These are phyloP conservation scores for Mystacornis crossleyi DNA, from an alignment of 2,113 vertebrate genomes.

Conservation along the genomic window DNA sequence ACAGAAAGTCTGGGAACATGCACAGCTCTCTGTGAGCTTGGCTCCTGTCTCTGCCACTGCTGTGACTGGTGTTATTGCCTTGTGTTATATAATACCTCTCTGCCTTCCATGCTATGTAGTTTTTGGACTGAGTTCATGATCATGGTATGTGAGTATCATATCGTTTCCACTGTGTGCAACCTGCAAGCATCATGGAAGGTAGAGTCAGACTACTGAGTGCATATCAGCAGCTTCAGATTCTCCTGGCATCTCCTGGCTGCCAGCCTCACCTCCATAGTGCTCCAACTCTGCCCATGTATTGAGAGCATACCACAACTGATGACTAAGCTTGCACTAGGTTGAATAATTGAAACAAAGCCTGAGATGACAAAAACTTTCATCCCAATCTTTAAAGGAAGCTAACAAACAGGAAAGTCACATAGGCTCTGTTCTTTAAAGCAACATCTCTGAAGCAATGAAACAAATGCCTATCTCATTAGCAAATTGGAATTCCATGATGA, in stretches of 20 bases:
- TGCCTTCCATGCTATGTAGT: background rate
- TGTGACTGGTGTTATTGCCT: background rate
- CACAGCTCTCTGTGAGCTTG: background rate
- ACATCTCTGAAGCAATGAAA: background rate
- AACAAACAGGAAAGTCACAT: background rate
- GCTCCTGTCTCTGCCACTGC: background rate
- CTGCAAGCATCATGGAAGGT: fast-evolving
- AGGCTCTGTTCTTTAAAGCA: background rate
- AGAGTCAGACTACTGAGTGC: background rate
- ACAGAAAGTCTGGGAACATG: background rate
- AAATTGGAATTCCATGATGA: background rate
- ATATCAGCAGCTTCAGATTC: background rate
- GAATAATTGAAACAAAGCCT: background rate
- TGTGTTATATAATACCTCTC: background rate
- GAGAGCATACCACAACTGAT: background rate
- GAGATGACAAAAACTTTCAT: background rate
- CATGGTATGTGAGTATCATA: background rate
- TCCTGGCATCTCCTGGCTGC: background rate
- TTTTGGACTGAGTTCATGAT: background rate
- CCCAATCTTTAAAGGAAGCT: background rate
- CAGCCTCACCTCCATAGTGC: background rate
- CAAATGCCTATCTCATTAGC: background rate
- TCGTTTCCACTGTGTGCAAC: background rate
- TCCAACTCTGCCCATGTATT: background rate
- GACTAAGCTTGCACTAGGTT: background rate